Evolutionary conservation across 1,140 invertebrate genomes (phyloP), one percentile per base, ranked within the genome.

Genomic region (Diorhabda elongata): DNA sequence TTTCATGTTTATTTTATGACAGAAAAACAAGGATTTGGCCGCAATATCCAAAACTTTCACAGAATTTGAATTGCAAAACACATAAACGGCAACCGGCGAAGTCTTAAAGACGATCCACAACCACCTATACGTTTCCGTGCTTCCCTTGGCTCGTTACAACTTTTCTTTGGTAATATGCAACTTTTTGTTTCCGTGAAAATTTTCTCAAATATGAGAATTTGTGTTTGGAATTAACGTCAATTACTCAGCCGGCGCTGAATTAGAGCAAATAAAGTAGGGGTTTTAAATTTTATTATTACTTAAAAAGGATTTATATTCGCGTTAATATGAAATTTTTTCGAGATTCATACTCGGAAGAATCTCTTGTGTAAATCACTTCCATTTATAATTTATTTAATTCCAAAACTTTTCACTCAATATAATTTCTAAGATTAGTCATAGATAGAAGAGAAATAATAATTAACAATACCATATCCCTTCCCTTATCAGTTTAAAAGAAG

Each of bases 1-100:
- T 9, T 63, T 68, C 67, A 68, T 68, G 67, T 68, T 63, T 68
- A 68, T 68, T 68, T 68, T 68, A 68, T 68, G 44, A 68, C 41
- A 9, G 67, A 44, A 63, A 68, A 68, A 68, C 67, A 68, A 41
- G 47, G 67, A 68, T 62, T 68, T 58, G 45, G 44, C n/a, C 47
- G 43, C 67, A 62, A 41, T 58, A 41, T 45, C 6, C 41, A 41
- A 44, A 68, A 62, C 45, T 52, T 62, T 43, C 9, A 45, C 6
- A 52, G 7, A 61, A 68, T 68, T 68, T 68, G 61, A 68, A 68
- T 68, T 68, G 67, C 67, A 68, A 68, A 68, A 42, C 62, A 57
- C 43, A 44, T 26, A 44, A 67, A 67, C 59, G 66, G 45, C 64
- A 65, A 47, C 41, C 41, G 47, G 47, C 47, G 7, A 65, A 44